Base-by-base conservation (phyloP, 2,113 vertebrate genomes). In the Carassius auratus region DNA sequence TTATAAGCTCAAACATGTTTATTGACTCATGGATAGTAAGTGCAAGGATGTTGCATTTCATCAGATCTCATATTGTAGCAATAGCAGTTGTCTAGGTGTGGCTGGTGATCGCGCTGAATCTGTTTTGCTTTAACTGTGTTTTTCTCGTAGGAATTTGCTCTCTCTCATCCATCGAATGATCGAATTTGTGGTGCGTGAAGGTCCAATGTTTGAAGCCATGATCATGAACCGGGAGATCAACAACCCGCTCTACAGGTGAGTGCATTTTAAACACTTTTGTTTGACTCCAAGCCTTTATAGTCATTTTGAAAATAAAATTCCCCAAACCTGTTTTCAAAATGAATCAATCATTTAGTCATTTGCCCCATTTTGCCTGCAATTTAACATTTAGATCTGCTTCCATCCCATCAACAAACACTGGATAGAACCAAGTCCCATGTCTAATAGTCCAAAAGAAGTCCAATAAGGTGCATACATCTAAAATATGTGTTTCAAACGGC, bases 131-230 rank as follows among this genome's bases (percentile, higher is more conserved):
- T 99, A 99, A 99, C 97, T 99, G 96, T 99, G 97, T 97, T 96
- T 95, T 98, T 99, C 96, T 99, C 97, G 93, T 98, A 99, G 98
- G 97, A 99, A 99, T 97, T 98, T 99, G 92, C 97, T 99, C 95
- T 98, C 96, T 96, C 95, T 99, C 94, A 99, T 99, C 93, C 98
- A 99, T 93, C 98, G 98, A 93, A 99, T 99, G 98, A 99, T 99
- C 96, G 98, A 99, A 94, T 99, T 99, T 98, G 98, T 99, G 95
- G 98, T 99, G 94, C 98, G 98, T 96, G 98, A 99, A 94, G 98
- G 98, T 91, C 97, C 98, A 77, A 98, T 99, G 98, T 99, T 99
- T 95, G 98, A 99, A 97, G 98, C 98, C 92, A 99, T 99, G 97
- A 99, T 99, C 92, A 99, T 99, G 98, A 99, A 99, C 95, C 86